A percentile compares a stretch with the other conserved stretches of the same genome.
Evolutionary conservation across 2,888 invertebrate species (phyloP).

Genomic region (Phortica magna): DNA sequence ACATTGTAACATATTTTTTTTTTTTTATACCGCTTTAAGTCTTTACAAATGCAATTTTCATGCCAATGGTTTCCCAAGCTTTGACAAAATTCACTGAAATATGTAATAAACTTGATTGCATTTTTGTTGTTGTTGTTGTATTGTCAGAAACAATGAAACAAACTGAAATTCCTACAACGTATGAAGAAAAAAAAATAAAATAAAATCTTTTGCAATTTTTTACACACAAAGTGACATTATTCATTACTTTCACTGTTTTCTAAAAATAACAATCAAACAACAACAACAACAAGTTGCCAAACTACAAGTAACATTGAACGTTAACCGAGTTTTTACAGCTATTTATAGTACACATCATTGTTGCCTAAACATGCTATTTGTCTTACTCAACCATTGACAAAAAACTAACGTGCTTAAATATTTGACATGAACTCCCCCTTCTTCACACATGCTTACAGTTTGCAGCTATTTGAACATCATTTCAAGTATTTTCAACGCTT

Average conservation of each 20-base stretch:
- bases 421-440: too few species aligned
- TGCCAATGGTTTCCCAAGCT: too few species aligned
- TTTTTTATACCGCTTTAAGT: too few species aligned
- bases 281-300: neutral
- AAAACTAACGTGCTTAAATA: neutral
- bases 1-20: too few species aligned
- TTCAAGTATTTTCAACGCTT: neutral
- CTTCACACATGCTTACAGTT: too few species aligned
- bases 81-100: too few species aligned
- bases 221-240: neutral
- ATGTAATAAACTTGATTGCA: too few species aligned
- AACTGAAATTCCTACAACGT: neutral
- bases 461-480: neutral
- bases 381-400: constrained; percentile 23
- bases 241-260: neutral
- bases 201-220: neutral
- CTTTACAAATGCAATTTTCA: too few species aligned
- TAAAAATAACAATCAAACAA: neutral
- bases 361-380: constrained; percentile 7
- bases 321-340: neutral
- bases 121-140: too few species aligned
- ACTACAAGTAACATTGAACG: constrained; percentile 10
- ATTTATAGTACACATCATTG: constrained; percentile 27
- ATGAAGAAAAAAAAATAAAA: neutral
- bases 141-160: too few species aligned